Evolutionary conservation across 2,797 vertebrate species (phyloP).

Genomic region (Sebastes taczanowskii): DNA sequence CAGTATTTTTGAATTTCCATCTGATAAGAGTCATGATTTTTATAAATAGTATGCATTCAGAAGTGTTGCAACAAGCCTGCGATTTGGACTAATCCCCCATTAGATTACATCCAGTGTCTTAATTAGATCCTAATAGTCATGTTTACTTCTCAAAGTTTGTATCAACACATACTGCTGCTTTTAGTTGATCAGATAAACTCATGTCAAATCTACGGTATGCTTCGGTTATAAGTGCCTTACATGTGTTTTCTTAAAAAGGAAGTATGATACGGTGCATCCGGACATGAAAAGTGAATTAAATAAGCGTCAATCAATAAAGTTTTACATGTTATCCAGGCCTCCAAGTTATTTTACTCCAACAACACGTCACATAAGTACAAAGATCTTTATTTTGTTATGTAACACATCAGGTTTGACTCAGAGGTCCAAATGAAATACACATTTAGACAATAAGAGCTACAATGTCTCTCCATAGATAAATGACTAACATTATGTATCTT

Average conservation of each 20-base stretch:
- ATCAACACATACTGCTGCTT: neutral
- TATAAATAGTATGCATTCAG: neutral
- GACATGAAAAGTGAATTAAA: neutral
- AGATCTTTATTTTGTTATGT: slow-evolving; percentile 55
- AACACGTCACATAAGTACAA: slow-evolving; percentile 25
- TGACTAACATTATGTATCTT: neutral
- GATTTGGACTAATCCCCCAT: neutral
- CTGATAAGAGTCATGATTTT: neutral
- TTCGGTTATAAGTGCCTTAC: slow-evolving; percentile 7
- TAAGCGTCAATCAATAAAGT: slow-evolving; percentile 15
- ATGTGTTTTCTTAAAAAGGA: neutral
- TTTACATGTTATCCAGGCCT: neutral
- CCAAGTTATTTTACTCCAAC: neutral
- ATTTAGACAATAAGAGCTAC: neutral
- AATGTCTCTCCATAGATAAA: neutral
- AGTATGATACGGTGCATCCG: neutral
- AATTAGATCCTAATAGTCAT: neutral
- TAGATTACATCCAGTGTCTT: neutral
- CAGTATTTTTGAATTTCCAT: neutral
- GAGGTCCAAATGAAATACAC: neutral
- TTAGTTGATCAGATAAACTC: neutral
- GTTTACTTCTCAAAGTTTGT: neutral
- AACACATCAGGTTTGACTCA: slow-evolving; percentile 8
- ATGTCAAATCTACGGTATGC: neutral
- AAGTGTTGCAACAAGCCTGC: neutral